Evolutionary conservation across 92 coral and sea anemone species (phyloP).

Genomic region (Actinernus sp.): DNA sequence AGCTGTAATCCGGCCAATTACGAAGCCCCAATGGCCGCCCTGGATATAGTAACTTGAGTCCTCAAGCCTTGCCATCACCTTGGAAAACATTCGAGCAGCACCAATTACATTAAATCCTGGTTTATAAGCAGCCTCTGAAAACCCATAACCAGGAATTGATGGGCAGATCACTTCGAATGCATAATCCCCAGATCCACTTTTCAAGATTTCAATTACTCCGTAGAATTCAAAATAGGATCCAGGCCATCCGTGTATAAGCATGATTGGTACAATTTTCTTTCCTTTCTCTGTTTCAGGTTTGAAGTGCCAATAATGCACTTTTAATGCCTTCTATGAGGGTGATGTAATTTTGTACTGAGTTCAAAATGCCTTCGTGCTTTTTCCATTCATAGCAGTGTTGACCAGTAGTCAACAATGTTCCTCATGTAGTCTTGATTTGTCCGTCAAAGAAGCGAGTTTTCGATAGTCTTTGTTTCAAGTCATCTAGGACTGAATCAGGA

Average conservation of each 20-base stretch:
- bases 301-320: slow-evolving; percentile 81
- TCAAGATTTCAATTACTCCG: slow-evolving; percentile 69
- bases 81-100: slow-evolving; percentile 79
- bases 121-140: slow-evolving; percentile 90
- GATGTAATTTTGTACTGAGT: slow-evolving; percentile 69
- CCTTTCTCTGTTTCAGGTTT: slow-evolving; percentile 72
- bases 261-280: slow-evolving; percentile 70
- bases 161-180: slow-evolving; percentile 91
- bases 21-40: slow-evolving; percentile 97
- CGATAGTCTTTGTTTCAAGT: slow-evolving; percentile 67
- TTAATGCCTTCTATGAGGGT: slow-evolving; percentile 82
- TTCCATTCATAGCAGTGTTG: slow-evolving; percentile 81
- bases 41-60: slow-evolving; percentile 78
- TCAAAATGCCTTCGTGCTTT: slow-evolving; percentile 70
- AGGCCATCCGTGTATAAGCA: slow-evolving; percentile 99
- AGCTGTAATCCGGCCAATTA: slow-evolving; percentile 77
- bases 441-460: slow-evolving; percentile 82
- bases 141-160: slow-evolving; percentile 96
- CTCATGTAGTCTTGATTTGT: slow-evolving; percentile 65
- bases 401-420: slow-evolving; percentile 80
- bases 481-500: slow-evolving; percentile 57
- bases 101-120: slow-evolving; percentile 67
- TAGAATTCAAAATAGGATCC: slow-evolving; percentile 96
- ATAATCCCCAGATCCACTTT: slow-evolving; percentile 36
- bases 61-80: slow-evolving; percentile 86